Percentiles rank a stretch among this genome's conserved stretches.
Conservation (phyloP, 2,888 invertebrate species). For the Iphiclides podalirius region DNA sequence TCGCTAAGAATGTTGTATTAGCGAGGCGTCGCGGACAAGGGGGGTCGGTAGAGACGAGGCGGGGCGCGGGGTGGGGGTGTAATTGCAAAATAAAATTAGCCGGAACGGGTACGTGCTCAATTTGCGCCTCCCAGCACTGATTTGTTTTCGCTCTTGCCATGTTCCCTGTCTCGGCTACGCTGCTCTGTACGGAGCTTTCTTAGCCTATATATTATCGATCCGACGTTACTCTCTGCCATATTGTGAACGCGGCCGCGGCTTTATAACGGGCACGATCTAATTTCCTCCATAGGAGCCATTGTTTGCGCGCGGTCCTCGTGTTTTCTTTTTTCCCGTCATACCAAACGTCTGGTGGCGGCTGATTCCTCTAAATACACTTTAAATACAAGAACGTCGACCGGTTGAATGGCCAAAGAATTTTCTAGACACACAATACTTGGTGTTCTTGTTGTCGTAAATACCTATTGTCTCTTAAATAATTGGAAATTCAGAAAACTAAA, state of each 20-base stretch:
- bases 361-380: too few relatives aligned
- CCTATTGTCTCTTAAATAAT: not conserved
- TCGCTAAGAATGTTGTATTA: slow-evolving; percentile 77
- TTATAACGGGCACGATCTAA: slow-evolving; percentile 16
- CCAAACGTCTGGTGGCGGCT: too few relatives aligned
- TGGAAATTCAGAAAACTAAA: not conserved
- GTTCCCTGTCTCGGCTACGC: slow-evolving; percentile 39
- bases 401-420: too few relatives aligned
- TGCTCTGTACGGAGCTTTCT: slow-evolving; percentile 52
- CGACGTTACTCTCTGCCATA: slow-evolving; percentile 55
- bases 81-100: slow-evolving; percentile 81
- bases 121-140: slow-evolving; percentile 78
- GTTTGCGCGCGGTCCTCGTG: slow-evolving; percentile 13
- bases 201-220: slow-evolving; percentile 79
- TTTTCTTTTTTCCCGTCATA: slow-evolving; percentile 2
- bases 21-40: slow-evolving; percentile 40
- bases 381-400: too few relatives aligned
- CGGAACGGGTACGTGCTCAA: slow-evolving; percentile 80
- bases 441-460: not conserved
- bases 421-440: too few relatives aligned
- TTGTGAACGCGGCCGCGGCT: slow-evolving; percentile 44
- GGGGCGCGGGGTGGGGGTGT: slow-evolving; percentile 54
- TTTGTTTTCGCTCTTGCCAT: slow-evolving; percentile 74
- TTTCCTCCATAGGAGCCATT: slow-evolving; percentile 14
- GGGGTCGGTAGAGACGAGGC: slow-evolving; percentile 38